These are phyloP conservation scores for Chelonia mydas DNA, from an alignment of 2,797 vertebrate species.

Conservation along the genomic window DNA sequence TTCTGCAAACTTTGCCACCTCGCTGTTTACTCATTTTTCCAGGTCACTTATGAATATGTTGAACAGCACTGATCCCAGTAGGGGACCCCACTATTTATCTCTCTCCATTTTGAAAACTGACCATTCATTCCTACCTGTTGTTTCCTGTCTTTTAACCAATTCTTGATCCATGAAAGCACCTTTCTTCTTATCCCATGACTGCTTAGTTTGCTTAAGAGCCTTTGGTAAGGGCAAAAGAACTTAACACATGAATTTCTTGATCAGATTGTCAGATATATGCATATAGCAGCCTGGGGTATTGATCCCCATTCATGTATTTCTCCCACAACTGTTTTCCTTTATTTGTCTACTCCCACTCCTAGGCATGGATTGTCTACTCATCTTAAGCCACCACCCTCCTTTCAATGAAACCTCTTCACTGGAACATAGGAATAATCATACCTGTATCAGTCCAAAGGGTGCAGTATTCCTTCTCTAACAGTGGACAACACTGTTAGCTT, in stretches of 20 bases:
- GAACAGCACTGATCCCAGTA: no score
- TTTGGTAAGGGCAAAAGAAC: no score
- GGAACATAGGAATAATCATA: not conserved
- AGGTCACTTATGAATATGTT: no score
- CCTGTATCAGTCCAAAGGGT: not conserved
- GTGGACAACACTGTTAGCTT: not conserved
- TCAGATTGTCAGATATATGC: not conserved
- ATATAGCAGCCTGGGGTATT: not conserved
- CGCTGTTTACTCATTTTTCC: no score
- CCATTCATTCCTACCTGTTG: no score
- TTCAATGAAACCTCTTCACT: not conserved
- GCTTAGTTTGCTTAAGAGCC: no score
- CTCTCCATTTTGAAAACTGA: no score
- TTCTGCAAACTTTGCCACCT: no score
- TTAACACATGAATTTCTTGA: not conserved
- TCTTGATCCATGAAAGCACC: no score
- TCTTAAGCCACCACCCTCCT: not conserved
- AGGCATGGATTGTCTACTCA: not conserved
- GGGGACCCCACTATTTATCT: no score
- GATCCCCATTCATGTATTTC: not conserved
- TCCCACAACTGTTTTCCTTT: rapidly evolving
- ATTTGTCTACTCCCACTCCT: not conserved
- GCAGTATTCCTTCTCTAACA: not conserved
- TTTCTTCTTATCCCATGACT: no score
- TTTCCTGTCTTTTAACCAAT: no score